A percentile compares a stretch with the other conserved stretches of the same genome.
These are phyloP conservation scores for Bucorvus abyssinicus DNA, from an alignment of 2,797 vertebrate species.

Conservation along the genomic window DNA sequence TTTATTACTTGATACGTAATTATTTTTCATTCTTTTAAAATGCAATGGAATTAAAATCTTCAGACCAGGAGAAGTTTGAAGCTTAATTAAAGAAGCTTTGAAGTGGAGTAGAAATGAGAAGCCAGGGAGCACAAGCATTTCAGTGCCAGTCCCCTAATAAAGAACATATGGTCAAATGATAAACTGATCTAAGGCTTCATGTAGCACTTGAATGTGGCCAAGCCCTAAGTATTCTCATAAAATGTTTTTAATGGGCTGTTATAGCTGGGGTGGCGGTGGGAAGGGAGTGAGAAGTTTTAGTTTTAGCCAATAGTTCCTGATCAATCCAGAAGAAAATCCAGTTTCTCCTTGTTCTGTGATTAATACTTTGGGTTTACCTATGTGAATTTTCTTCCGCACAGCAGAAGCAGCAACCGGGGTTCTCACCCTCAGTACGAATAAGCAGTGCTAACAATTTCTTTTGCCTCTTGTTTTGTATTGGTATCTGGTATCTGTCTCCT, in stretches of 20 bases:
- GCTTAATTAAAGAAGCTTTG: background rate
- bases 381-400: background rate
- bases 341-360: background rate
- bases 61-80: background rate
- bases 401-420: background rate
- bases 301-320: background rate
- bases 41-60: background rate
- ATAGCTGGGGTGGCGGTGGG: background rate
- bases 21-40: conserved; percentile 19
- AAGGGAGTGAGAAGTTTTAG: background rate
- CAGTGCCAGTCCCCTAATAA: background rate
- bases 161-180: background rate
- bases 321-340: background rate
- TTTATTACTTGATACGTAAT: background rate
- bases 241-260: background rate
- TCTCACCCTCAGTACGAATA: background rate
- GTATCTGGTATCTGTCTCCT: background rate
- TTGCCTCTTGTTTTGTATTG: background rate
- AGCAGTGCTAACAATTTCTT: background rate
- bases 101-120: background rate
- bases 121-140: background rate
- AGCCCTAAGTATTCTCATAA: background rate
- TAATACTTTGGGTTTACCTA: background rate
- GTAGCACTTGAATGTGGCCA: background rate
- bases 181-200: background rate